These are phyloP conservation scores for Oceanodroma leucorhoa DNA, from an alignment of 2,797 vertebrate species.

Conservation along the genomic window DNA sequence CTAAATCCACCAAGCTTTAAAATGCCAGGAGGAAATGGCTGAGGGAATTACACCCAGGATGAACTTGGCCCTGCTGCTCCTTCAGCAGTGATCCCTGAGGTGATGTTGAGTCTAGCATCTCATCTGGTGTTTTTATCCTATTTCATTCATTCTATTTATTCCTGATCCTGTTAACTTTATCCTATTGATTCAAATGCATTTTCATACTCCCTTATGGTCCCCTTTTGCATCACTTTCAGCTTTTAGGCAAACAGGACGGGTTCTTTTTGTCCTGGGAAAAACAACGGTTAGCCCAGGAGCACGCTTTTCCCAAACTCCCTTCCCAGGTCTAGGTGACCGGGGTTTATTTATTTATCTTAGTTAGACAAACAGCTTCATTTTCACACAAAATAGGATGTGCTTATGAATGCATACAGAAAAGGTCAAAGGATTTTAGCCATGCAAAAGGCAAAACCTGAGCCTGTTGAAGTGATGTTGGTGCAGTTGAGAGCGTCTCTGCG, in stretches of 20 bases:
- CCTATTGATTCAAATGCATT: slow-evolving; percentile 71
- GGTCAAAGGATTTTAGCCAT: slow-evolving; percentile 41
- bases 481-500: not conserved
- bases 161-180: slow-evolving; percentile 71
- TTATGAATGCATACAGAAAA: not conserved
- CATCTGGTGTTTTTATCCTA: slow-evolving; percentile 63
- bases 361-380: slow-evolving; percentile 32
- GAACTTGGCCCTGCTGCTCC: slow-evolving; percentile 8
- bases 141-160: slow-evolving; percentile 72
- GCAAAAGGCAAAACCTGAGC: slow-evolving; percentile 37
- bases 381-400: not conserved
- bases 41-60: slow-evolving; percentile 8
- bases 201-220: slow-evolving; percentile 62
- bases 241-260: not conserved
- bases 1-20: slow-evolving; percentile 48
- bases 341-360: slow-evolving; percentile 26
- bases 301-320: not conserved
- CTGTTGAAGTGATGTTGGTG: slow-evolving; percentile 18
- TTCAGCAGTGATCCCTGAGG: slow-evolving; percentile 13
- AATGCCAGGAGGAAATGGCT: not conserved
- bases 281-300: not conserved
- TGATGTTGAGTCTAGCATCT: not conserved
- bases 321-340: not conserved
- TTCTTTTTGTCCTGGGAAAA: not conserved
- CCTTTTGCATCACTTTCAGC: slow-evolving; percentile 29